Evolutionary conservation across 2,797 vertebrate species (phyloP).

Genomic region (Perodicticus potto): DNA sequence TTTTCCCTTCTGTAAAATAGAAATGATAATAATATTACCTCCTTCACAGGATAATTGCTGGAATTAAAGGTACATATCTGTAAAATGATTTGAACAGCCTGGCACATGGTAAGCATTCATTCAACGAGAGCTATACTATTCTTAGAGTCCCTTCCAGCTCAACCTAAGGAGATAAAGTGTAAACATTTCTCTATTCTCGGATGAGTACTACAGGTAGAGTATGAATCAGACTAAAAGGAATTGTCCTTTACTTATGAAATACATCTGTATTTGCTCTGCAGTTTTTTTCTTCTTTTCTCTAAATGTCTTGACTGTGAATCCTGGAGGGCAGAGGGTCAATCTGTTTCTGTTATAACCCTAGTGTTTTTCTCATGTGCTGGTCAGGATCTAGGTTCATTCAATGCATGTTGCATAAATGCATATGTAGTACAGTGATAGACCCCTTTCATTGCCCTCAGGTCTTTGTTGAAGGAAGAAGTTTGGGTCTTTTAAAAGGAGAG

Average conservation of each 20-base stretch:
- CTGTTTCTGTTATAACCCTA: background rate
- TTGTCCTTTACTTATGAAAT: background rate
- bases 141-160: background rate
- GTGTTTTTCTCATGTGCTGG: background rate
- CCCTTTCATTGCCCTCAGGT: background rate
- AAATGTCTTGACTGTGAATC: background rate
- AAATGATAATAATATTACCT: conserved; percentile 48
- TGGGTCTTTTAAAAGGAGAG: conserved; percentile 7
- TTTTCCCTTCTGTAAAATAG: conserved; percentile 54
- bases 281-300: background rate
- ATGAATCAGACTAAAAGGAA: background rate
- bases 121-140: background rate
- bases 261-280: conserved; percentile 5
- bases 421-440: background rate
- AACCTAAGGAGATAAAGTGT: background rate
- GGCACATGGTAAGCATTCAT: background rate
- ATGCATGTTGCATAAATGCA: background rate
- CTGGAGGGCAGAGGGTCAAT: background rate
- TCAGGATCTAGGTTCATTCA: background rate
- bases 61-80: conserved; percentile 8
- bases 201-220: background rate
- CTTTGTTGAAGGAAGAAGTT: background rate
- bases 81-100: background rate
- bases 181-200: background rate
- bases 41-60: background rate